Conservation (phyloP, 2,113 vertebrate genomes). For the Siphamia tubifer region DNA sequence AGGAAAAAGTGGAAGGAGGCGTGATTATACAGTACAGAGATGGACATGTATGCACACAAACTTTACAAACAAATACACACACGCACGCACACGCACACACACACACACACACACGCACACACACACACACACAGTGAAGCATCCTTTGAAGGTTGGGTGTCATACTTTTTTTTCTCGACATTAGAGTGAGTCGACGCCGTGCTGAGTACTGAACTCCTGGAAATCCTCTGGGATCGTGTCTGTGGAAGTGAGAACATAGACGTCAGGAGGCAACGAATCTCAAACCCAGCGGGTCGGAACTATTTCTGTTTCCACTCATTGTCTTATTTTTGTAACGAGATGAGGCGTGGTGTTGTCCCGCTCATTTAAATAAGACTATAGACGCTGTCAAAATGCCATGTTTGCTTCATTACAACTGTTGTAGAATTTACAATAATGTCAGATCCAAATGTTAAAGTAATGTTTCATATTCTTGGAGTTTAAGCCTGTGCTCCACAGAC, state of each 20-base stretch:
- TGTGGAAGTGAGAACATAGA: constrained; percentile 36
- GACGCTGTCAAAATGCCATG: no score
- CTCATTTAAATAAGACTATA: background rate
- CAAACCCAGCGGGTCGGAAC: background rate
- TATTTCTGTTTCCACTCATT: background rate
- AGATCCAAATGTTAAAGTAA: no score
- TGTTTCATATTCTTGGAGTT: no score
- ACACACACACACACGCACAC: background rate
- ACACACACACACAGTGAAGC: constrained; percentile 8
- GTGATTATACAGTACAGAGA: constrained; percentile 48
- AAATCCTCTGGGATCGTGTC: constrained; percentile 83
- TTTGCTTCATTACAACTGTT: no score
- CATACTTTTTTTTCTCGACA: constrained; percentile 3
- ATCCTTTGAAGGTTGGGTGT: constrained; percentile 19
- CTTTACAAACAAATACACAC: constrained; percentile 27
- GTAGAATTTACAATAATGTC: no score
- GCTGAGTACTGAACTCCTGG: constrained; percentile 80
- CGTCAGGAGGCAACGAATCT: background rate
- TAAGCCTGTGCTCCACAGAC: no score
- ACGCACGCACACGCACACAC: background rate
- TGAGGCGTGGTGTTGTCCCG: background rate
- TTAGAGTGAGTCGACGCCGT: constrained; percentile 65
- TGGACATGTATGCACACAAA: constrained; percentile 30
- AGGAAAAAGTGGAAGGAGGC: background rate
- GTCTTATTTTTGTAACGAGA: background rate